A percentile compares a stretch with the other conserved stretches of the same genome.
phyloP scores from a whole-genome alignment of 2,888 invertebrate species.

The Trachelus troglodyta region DNA sequence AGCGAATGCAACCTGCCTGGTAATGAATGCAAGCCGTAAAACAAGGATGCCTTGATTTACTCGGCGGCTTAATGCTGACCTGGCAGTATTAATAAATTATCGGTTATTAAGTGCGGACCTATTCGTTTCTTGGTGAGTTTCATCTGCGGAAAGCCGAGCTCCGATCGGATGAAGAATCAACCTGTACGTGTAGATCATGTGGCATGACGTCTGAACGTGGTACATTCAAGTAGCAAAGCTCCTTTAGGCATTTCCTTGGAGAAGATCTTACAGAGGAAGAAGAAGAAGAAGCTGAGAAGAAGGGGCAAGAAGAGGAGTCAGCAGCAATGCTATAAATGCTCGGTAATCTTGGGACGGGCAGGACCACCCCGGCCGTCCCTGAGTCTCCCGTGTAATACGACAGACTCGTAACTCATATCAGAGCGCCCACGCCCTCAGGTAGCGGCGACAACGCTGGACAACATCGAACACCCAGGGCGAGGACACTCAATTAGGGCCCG shows the following conservation, averaged over 20 bases:
- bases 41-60: constrained; percentile 63
- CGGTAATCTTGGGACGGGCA: constrained; percentile 39
- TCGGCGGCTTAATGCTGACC: constrained; percentile 54
- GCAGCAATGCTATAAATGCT: constrained; percentile 45
- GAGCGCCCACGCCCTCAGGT: constrained; percentile 64
- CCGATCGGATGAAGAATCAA: constrained; percentile 5
- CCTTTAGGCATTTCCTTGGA: not conserved
- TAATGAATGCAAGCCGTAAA: constrained; percentile 65
- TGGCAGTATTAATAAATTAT: constrained; percentile 63
- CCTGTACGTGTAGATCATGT: not conserved
- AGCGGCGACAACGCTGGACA: constrained; percentile 63
- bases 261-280: not conserved
- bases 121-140: constrained; percentile 17
- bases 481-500: constrained; percentile 64
- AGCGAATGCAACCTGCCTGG: constrained; percentile 59
- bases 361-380: constrained; percentile 55
- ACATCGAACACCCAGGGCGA: constrained; percentile 65
- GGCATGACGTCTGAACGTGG: not conserved
- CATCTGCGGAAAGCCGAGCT: not conserved
- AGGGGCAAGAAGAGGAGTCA: not conserved
- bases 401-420: constrained; percentile 66
- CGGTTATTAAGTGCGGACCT: constrained; percentile 57
- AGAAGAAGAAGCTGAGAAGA: not conserved
- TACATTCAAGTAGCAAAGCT: not conserved
- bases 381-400: constrained; percentile 60